Percentiles rank a stretch among this genome's conserved stretches.
phyloP scores from a whole-genome alignment of 2,888 invertebrate genomes.

The Melieria crassipennis region DNA sequence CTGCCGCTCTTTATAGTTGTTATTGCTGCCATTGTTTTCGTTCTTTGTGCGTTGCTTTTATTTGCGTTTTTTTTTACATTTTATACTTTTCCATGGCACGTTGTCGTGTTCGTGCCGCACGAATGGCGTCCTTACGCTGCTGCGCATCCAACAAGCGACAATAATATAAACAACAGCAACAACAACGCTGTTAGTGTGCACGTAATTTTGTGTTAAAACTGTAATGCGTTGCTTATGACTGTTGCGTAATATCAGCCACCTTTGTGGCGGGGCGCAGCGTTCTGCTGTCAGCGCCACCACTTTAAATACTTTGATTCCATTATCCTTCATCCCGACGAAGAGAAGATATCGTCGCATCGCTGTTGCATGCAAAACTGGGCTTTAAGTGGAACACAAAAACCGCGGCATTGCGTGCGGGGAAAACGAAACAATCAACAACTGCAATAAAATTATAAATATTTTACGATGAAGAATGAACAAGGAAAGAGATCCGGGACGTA shows the following conservation, averaged over 20 bases:
- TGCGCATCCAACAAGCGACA: slow-evolving; percentile 5
- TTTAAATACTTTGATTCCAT: slow-evolving; percentile 37
- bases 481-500: too few species aligned
- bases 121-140: background rate
- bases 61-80: background rate
- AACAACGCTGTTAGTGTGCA: slow-evolving; percentile 7
- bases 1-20: slow-evolving; percentile 30
- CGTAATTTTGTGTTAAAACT: slow-evolving; percentile 6
- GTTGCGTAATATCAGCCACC: slow-evolving; percentile 2
- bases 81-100: slow-evolving; percentile 3
- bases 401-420: too few species aligned
- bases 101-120: background rate
- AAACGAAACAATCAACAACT: too few species aligned
- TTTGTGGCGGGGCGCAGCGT: background rate
- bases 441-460: too few species aligned
- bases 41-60: slow-evolving; percentile 18
- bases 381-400: too few species aligned
- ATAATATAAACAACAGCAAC: slow-evolving; percentile 16
- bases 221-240: slow-evolving; percentile 15
- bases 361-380: too few species aligned
- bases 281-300: slow-evolving; percentile 19
- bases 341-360: background rate
- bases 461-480: too few species aligned
- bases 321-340: slow-evolving; percentile 27
- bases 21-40: slow-evolving; percentile 15